Conservation (phyloP, 2,888 invertebrate species). For the Agonopterix subpropinquella region DNA sequence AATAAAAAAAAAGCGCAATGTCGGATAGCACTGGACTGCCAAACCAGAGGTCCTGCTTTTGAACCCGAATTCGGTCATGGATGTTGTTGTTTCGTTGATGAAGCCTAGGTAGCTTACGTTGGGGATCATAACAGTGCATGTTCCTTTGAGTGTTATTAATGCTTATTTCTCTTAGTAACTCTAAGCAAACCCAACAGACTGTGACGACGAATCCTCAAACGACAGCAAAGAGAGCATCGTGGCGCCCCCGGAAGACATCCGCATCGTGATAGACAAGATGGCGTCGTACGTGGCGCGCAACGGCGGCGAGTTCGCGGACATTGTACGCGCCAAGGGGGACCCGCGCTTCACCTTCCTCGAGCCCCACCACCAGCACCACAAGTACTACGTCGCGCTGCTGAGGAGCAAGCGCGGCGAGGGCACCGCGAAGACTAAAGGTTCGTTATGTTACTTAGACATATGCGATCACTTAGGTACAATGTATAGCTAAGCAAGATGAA, state of each 20-base stretch:
- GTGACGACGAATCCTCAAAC: constrained; percentile 47
- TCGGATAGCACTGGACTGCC: no score
- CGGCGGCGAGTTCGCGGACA: constrained; percentile 94
- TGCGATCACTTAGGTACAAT: no score
- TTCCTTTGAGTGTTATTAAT: no score
- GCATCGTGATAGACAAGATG: constrained; percentile 96
- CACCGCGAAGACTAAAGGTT: constrained; percentile 7
- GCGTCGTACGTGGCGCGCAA: constrained; percentile 97
- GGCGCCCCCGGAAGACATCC: constrained; percentile 87
- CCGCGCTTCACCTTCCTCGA: constrained; percentile 92
- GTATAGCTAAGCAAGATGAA: no score
- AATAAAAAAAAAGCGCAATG: no score
- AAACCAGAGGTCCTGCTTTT: no score
- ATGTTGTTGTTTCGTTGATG: no score
- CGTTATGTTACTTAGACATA: no score
- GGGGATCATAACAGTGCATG: no score
- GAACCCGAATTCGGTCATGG: no score
- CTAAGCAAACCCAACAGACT: constrained; percentile 32
- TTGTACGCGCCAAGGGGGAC: constrained; percentile 89
- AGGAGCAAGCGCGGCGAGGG: constrained; percentile 37
- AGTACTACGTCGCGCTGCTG: constrained; percentile 82
- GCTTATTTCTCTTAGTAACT: constrained; percentile 16
- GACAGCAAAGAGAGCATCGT: constrained; percentile 46
- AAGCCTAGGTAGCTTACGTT: no score
- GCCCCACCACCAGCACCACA: constrained; percentile 83